Evolutionary conservation across 1,140 invertebrate genomes (phyloP).

Genomic region (Triops longicaudatus): DNA sequence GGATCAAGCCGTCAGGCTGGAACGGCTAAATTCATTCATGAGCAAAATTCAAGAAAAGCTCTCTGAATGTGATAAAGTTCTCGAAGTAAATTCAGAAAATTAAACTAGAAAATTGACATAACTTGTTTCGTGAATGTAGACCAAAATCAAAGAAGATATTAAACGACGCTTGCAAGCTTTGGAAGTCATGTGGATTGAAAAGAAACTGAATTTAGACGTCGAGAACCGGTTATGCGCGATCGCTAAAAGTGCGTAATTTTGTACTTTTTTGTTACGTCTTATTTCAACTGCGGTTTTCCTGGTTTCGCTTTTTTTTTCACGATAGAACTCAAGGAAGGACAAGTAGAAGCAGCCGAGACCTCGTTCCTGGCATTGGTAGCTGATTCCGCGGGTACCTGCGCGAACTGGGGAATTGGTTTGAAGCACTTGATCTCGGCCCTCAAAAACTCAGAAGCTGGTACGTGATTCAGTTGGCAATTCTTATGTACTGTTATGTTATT

Average conservation of each 20-base stretch:
- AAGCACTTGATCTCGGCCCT: neutral
- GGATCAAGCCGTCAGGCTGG: neutral
- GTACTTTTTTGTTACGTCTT: no score
- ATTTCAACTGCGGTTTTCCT: no score
- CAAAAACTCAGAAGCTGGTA: neutral
- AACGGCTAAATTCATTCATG: neutral
- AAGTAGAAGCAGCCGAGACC: neutral
- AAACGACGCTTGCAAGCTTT: neutral
- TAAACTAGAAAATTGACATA: neutral
- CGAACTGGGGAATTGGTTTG: neutral
- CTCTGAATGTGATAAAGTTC: constrained; percentile 6
- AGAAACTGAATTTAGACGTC: neutral
- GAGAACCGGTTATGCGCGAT: neutral
- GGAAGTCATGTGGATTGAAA: neutral
- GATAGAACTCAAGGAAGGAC: neutral
- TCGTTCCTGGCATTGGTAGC: neutral
- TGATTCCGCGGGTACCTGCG: neutral
- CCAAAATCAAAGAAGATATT: neutral
- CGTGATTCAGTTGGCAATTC: no score
- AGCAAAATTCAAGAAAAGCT: neutral
- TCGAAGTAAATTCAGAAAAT: neutral
- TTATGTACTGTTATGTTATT: neutral
- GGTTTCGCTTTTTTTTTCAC: no score
- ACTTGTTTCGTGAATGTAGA: neutral
- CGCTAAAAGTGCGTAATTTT: neutral